Evolutionary conservation across 2,797 vertebrate species (phyloP).

Genomic region (Dendrocincla fuliginosa): DNA sequence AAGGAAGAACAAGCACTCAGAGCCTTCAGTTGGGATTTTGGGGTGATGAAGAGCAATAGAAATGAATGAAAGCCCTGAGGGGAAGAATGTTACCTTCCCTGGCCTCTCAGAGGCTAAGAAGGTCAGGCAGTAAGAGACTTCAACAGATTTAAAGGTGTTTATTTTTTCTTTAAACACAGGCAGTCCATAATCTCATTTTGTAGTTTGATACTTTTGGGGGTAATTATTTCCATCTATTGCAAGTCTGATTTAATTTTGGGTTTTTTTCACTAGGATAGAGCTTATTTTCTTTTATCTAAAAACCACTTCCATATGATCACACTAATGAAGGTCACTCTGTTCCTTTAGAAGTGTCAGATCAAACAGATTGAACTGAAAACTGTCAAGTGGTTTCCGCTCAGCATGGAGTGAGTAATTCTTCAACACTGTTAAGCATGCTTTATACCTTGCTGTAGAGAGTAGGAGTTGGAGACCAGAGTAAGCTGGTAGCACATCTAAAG

Average conservation of each 20-base stretch:
- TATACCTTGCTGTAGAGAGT: not conserved
- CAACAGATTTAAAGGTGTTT: not conserved
- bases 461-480: conserved; percentile 6
- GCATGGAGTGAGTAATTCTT: conserved; percentile 12
- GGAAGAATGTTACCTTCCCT: not conserved
- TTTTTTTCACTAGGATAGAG: not conserved
- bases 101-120: not conserved
- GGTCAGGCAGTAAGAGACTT: not conserved
- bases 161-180: not conserved
- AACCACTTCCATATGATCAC: not conserved
- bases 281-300: conserved; percentile 24
- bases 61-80: not conserved
- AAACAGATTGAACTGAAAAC: conserved; percentile 39
- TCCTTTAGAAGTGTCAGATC: conserved; percentile 38
- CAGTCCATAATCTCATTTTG: not conserved
- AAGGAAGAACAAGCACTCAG: not conserved
- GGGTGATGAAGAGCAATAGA: not conserved
- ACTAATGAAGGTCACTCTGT: conserved; percentile 39
- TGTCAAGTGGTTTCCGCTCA: conserved; percentile 28
- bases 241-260: not conserved
- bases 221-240: not conserved
- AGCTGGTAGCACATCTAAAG: not conserved
- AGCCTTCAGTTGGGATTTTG: not conserved
- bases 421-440: not conserved
- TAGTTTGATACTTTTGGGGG: not conserved